phyloP scores from a whole-genome alignment of 2,797 vertebrate species.

The Takifugu rubripes region DNA sequence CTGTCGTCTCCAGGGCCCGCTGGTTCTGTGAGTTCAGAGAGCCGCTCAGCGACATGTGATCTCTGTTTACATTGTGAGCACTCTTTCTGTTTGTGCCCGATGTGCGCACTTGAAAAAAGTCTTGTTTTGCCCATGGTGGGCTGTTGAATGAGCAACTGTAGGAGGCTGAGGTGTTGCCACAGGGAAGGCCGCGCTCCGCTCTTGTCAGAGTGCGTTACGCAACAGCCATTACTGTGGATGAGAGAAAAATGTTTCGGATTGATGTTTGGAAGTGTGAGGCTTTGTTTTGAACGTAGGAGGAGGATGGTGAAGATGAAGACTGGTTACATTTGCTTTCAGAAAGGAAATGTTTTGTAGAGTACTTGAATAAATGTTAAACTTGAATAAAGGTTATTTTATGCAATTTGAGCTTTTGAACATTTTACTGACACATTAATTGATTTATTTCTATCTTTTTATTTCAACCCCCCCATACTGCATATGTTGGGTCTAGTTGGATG shows the following conservation, averaged over 20 bases:
- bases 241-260: conserved; percentile 48
- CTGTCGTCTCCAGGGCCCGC: background rate
- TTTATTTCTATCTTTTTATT: background rate
- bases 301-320: conserved; percentile 39
- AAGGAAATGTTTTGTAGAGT: conserved; percentile 34
- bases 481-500: background rate
- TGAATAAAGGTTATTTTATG: conserved; percentile 31
- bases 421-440: too few species aligned
- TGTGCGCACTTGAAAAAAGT: conserved; percentile 41
- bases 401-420: background rate
- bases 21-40: conserved; percentile 1
- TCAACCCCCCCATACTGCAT: background rate
- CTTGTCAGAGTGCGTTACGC: conserved; percentile 68
- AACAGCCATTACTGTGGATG: conserved; percentile 68
- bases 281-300: conserved; percentile 53
- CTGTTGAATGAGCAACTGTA: conserved; percentile 62
- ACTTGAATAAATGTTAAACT: conserved; percentile 30
- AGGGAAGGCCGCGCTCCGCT: conserved; percentile 59
- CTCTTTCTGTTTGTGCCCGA: conserved; percentile 22
- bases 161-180: conserved; percentile 65
- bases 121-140: conserved; percentile 38
- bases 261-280: conserved; percentile 52
- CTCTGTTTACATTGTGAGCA: conserved; percentile 44
- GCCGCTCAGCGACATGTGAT: conserved; percentile 21
- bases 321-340: conserved; percentile 41